These are phyloP conservation scores for Listronotus bonariensis DNA, from an alignment of 1,140 invertebrate species.

Conservation along the genomic window DNA sequence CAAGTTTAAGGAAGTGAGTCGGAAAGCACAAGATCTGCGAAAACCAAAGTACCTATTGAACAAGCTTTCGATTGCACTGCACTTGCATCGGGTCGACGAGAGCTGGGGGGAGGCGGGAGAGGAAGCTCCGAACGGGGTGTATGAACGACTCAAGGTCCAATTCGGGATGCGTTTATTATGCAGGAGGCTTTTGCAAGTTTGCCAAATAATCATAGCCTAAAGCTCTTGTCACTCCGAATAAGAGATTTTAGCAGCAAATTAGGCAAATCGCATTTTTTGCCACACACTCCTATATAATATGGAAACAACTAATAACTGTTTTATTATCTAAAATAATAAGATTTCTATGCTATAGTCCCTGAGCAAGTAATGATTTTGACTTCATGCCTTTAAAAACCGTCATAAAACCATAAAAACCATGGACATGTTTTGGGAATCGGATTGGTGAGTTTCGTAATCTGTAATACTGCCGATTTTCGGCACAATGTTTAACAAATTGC, in stretches of 20 bases:
- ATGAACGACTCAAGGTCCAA: constrained; percentile 30
- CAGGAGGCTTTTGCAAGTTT: constrained; percentile 21
- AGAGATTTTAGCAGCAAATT: constrained; percentile 14
- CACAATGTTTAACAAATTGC: too few relatives aligned
- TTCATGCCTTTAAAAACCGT: too few relatives aligned
- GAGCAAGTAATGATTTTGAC: too few relatives aligned
- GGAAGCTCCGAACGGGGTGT: constrained; percentile 12
- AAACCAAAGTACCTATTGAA: background rate
- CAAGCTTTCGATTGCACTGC: background rate
- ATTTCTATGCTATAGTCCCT: too few relatives aligned
- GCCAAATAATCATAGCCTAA: constrained; percentile 2
- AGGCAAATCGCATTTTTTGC: too few relatives aligned
- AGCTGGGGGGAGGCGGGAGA: constrained; percentile 12
- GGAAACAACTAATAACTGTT: too few relatives aligned
- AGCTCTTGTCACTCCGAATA: background rate
- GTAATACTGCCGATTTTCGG: too few relatives aligned
- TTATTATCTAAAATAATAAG: too few relatives aligned
- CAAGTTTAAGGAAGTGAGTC: background rate
- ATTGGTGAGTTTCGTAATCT: too few relatives aligned
- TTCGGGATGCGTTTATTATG: constrained; percentile 23
- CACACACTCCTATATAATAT: too few relatives aligned
- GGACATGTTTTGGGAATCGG: too few relatives aligned
- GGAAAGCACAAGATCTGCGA: background rate
- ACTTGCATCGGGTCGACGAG: constrained; percentile 3
- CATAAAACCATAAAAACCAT: too few relatives aligned